Conservation (phyloP, 2,113 vertebrate genomes). For the Morone saxatilis region DNA sequence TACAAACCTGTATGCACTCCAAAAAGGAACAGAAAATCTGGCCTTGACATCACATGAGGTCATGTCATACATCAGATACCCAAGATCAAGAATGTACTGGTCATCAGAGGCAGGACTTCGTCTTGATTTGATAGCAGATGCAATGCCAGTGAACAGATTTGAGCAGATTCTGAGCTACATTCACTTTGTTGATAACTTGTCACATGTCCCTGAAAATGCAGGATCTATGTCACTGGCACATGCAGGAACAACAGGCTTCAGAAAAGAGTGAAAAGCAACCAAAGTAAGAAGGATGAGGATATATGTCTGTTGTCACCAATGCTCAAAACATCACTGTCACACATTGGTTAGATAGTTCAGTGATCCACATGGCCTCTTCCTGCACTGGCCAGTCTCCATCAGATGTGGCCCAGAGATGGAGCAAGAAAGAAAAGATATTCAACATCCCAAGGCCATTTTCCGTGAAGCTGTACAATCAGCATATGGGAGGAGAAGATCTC, state of each 20-base stretch:
- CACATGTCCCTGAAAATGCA: neutral
- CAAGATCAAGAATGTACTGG: conserved; percentile 30
- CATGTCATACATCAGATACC: conserved; percentile 16
- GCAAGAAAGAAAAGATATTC: conserved; percentile 5
- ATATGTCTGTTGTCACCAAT: neutral
- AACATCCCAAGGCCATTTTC: neutral
- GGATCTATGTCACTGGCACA: neutral
- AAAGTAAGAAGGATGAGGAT: neutral
- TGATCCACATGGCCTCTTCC: conserved; percentile 11
- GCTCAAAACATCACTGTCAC: neutral
- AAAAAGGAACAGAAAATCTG: conserved; percentile 29
- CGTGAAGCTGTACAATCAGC: neutral
- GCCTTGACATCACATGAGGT: neutral
- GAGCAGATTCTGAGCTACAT: conserved; percentile 26
- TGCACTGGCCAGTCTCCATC: neutral
- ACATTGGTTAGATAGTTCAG: conserved; percentile 10
- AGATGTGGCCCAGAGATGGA: neutral
- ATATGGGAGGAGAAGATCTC: conserved; percentile 24
- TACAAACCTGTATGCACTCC: neutral
- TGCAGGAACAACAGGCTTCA: neutral
- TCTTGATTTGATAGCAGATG: conserved; percentile 36
- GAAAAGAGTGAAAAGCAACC: neutral
- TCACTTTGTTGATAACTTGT: conserved; percentile 11
- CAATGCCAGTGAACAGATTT: conserved; percentile 23
- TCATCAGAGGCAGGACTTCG: neutral